Evolutionary conservation across 2,888 invertebrate species (phyloP).

Genomic region (Nesidiocoris tenuis): DNA sequence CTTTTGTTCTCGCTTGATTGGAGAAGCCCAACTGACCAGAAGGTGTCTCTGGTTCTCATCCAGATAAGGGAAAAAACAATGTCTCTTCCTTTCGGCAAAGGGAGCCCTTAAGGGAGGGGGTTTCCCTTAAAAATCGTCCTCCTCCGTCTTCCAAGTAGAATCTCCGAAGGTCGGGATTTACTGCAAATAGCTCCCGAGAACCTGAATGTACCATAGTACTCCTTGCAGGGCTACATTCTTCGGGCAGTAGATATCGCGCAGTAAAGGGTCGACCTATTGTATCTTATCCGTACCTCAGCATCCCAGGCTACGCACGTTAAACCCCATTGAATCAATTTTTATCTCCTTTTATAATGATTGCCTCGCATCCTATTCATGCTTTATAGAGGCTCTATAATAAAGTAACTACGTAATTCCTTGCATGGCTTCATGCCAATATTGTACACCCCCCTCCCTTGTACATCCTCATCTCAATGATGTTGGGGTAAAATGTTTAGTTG

Average conservation of each 20-base stretch:
- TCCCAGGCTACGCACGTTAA: neutral
- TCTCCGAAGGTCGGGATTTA: constrained; percentile 15
- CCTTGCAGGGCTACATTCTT: neutral
- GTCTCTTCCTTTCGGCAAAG: neutral
- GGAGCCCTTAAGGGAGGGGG: neutral
- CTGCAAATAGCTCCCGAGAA: constrained; percentile 28
- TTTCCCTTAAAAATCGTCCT: neutral
- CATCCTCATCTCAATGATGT: too few species aligned
- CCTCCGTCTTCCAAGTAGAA: neutral
- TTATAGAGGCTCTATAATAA: neutral
- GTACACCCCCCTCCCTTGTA: too few species aligned
- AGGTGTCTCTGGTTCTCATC: neutral
- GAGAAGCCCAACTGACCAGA: neutral
- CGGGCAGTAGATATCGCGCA: neutral
- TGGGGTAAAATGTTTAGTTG: too few species aligned
- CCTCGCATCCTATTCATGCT: constrained; percentile 23
- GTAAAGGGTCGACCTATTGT: neutral
- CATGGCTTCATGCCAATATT: too few species aligned
- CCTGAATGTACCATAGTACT: constrained; percentile 1
- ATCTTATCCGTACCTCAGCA: neutral
- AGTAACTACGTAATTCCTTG: neutral
- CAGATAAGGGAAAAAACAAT: neutral
- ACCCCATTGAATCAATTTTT: constrained; percentile 34
- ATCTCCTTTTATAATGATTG: constrained; percentile 35
- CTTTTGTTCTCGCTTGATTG: neutral